Percentiles rank a stretch among this genome's conserved stretches.
Evolutionary conservation across 2,888 invertebrate genomes (phyloP).

Genomic region (Mythimna impura): DNA sequence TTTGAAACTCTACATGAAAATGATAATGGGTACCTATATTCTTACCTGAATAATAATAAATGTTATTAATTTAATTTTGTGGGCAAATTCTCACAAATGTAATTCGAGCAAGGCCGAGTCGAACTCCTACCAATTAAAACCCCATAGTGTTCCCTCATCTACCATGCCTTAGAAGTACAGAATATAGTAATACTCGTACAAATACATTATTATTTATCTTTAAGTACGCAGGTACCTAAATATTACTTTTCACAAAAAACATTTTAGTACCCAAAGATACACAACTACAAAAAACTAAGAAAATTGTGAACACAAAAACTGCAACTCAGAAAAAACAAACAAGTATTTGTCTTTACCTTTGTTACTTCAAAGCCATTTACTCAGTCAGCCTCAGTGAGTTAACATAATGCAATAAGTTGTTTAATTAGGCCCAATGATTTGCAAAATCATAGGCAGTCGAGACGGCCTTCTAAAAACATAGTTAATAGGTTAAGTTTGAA

Average conservation of each 20-base stretch:
- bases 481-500: constrained; percentile 80
- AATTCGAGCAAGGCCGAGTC: no score
- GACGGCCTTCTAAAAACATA: constrained; percentile 71
- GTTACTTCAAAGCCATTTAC: constrained; percentile 50
- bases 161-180: no score
- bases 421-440: constrained; percentile 83
- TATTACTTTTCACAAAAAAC: neutral
- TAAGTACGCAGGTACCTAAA: neutral
- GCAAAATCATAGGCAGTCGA: constrained; percentile 69
- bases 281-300: neutral
- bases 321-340: neutral
- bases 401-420: constrained; percentile 63
- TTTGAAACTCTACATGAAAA: no score
- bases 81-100: no score
- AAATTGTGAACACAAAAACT: neutral
- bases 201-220: neutral
- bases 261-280: neutral
- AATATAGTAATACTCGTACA: no score
- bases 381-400: constrained; percentile 61
- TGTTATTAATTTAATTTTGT: no score
- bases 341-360: constrained; percentile 34
- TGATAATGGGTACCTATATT: no score
- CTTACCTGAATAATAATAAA: no score
- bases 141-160: no score
- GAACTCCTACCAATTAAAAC: no score